phyloP scores from a whole-genome alignment of 1,140 invertebrate species.

The Drosophila ironensis region DNA sequence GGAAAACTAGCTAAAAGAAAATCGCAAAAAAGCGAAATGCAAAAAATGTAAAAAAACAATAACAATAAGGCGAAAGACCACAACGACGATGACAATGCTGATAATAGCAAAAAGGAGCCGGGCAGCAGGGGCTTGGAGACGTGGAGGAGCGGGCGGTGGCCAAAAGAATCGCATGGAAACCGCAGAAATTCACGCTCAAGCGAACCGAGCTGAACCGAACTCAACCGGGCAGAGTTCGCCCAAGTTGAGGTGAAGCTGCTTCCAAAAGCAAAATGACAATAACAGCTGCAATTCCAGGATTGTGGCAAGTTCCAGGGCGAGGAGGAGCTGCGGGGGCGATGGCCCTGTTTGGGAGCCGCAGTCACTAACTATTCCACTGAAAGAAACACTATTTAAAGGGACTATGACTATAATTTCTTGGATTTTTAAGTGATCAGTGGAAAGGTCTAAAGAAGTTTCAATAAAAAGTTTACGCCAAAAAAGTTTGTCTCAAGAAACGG shows the following conservation, averaged over 20 bases:
- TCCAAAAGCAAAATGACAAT: constrained; percentile 74
- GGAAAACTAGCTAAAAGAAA: constrained; percentile 44
- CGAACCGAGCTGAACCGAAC: constrained; percentile 29
- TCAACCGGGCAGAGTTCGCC: constrained; percentile 28
- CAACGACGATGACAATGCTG: constrained; percentile 47
- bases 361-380: constrained; percentile 18
- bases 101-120: constrained; percentile 22
- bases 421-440: no score
- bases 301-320: background rate
- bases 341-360: constrained; percentile 11
- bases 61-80: constrained; percentile 34
- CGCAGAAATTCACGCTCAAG: constrained; percentile 64
- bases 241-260: constrained; percentile 53
- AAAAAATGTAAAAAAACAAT: constrained; percentile 25
- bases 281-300: constrained; percentile 64
- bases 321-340: background rate
- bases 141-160: background rate
- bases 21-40: constrained; percentile 39
- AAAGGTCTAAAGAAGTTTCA: no score
- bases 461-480: no score
- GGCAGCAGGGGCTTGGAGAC: constrained; percentile 2
- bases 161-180: constrained; percentile 58
- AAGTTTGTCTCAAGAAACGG: no score
- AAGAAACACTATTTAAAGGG: background rate
- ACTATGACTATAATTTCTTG: no score